Base-by-base conservation (phyloP, 2,113 vertebrate species). In the Sterna hirundo region DNA sequence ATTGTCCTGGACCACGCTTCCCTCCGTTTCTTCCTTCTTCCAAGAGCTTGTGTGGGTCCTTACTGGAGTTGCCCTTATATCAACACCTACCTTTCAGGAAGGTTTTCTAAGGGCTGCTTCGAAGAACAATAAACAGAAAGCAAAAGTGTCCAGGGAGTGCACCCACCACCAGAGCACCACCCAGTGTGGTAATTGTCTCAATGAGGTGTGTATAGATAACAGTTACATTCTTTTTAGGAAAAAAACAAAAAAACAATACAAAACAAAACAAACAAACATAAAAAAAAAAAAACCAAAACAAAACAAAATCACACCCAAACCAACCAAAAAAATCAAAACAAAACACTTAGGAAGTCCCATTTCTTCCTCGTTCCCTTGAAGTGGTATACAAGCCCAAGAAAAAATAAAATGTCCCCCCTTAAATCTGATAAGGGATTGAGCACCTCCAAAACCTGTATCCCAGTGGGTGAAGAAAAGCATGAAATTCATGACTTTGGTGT, bases 161-260 rank as follows among this genome's bases (percentile, higher is more conserved):
- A 46, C 3, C 4, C 4, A 42, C 2, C 2, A 64, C 14, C 32
- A 55, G 2, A 10, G 16, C 3, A 75, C 23, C 10, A 79, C 6
- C 1, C 15, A 72, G 5, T 18, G 5, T 4, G 20, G 11, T 5
- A 71, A 47, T 47, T 21, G 20, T 47, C 47, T 47, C 20, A 21
- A 20, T 10, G 10, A 47, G 47, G 47, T 47, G 20, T 20, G 20
- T 47, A 47, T 21, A 47, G 47, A 21, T 10, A 47, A 21, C 20
- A 47, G 20, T 47, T 47, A 47, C 20, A 47, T 47, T 47, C 47
- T 47, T 47, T 47, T 11, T 21, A 47, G 44, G 16, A 18, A 19
- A 40, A 22, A 7, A 29, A 16, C 13, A 17, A 44, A 19, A n/a
- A 18, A 7, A 25, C 16, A 15, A 17, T 51, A 38, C 32, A 8